These are phyloP conservation scores for Rhyacophila brunnea DNA, from an alignment of 1,140 invertebrate species.

Conservation along the genomic window DNA sequence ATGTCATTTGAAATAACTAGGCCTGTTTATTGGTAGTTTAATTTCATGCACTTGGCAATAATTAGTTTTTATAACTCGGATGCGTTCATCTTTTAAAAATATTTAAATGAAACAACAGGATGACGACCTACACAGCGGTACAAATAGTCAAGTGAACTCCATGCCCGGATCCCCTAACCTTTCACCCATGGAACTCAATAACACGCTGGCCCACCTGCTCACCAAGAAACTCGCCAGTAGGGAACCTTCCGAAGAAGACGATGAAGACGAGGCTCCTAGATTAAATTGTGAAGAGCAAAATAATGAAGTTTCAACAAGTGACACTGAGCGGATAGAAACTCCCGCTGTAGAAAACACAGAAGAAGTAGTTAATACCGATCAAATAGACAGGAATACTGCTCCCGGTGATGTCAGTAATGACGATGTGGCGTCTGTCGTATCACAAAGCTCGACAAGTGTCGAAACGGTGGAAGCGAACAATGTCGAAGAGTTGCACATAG, in stretches of 20 bases:
- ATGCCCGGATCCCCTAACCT: slow-evolving; percentile 19
- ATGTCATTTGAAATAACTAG: too few relatives aligned
- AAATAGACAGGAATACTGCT: neutral
- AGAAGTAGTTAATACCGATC: neutral
- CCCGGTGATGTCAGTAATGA: neutral
- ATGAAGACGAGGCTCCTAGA: neutral
- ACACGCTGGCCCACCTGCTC: slow-evolving; percentile 17
- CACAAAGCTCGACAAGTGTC: neutral
- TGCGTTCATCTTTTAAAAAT: slow-evolving; percentile 9
- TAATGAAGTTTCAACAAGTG: neutral
- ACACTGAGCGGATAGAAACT: neutral
- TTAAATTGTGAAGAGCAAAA: neutral
- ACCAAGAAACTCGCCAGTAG: slow-evolving; percentile 7
- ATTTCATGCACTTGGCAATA: too few relatives aligned
- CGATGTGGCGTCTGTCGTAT: neutral
- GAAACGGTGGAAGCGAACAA: neutral
- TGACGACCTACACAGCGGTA: slow-evolving; percentile 11
- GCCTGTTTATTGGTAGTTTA: too few relatives aligned
- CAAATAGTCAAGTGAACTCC: slow-evolving; percentile 19
- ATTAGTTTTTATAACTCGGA: too few relatives aligned
- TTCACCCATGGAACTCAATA: slow-evolving; percentile 26
- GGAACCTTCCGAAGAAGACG: slow-evolving; percentile 2
- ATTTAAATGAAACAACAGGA: slow-evolving; percentile 27
- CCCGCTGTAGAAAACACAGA: neutral
- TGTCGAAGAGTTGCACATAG: slow-evolving; percentile 19